Conservation (phyloP, 2,797 vertebrate genomes). For the Selene dorsalis region DNA sequence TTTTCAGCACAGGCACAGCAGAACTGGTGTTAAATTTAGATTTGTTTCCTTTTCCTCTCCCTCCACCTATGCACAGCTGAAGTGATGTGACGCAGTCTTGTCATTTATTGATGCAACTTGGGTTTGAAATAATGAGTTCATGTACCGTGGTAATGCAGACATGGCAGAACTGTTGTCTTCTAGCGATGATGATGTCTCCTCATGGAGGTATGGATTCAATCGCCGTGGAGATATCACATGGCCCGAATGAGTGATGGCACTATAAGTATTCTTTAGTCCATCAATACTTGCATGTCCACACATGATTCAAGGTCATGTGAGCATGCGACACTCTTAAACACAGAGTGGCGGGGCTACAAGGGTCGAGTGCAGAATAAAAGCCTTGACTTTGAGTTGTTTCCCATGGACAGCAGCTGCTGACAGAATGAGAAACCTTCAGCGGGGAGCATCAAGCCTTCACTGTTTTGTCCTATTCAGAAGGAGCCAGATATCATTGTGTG, state of each 20-base stretch:
- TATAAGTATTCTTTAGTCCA: not conserved
- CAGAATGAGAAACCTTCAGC: conserved; percentile 29
- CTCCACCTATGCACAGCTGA: not conserved
- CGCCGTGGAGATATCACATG: not conserved
- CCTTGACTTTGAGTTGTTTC: conserved; percentile 30
- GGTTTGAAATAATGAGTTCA: not conserved
- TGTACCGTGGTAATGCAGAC: not conserved
- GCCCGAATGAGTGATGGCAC: not conserved
- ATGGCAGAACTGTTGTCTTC: not conserved
- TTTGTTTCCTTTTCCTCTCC: conserved; percentile 2
- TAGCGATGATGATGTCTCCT: not conserved
- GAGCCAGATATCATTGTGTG: conserved; percentile 55
- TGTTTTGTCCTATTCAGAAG: conserved; percentile 43
- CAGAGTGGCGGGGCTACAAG: not conserved
- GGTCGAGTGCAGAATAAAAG: not conserved
- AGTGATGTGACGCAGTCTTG: not conserved
- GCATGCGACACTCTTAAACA: not conserved
- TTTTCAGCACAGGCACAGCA: conserved; percentile 5
- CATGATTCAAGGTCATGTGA: conserved; percentile 35
- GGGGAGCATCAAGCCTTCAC: conserved; percentile 16
- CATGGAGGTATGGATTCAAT: not conserved
- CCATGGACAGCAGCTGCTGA: conserved; percentile 22
- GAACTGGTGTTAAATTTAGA: conserved; percentile 30
- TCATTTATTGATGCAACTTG: not conserved
- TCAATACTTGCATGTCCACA: not conserved